phyloP scores from a whole-genome alignment of 2,113 vertebrate species.

The Neogobius melanostomus region DNA sequence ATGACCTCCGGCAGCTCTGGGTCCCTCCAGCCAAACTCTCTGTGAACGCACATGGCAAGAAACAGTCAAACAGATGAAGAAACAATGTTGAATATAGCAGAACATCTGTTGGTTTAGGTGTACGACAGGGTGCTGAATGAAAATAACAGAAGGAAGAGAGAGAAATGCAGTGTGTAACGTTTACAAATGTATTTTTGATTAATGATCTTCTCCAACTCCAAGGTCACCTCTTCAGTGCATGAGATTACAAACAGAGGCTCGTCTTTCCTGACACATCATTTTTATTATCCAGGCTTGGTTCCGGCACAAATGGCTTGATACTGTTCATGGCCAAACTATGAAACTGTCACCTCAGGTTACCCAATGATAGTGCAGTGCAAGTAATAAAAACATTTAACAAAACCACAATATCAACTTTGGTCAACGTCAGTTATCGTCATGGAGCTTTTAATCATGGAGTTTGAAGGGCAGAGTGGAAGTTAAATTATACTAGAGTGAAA shows the following conservation, averaged over 20 bases:
- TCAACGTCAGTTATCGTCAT: no score
- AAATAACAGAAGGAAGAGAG: background rate
- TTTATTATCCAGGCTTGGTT: background rate
- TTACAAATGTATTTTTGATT: background rate
- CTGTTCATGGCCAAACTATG: background rate
- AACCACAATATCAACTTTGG: no score
- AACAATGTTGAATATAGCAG: background rate
- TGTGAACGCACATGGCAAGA: conserved; percentile 42
- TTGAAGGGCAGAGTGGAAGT: no score
- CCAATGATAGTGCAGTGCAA: no score
- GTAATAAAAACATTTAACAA: no score
- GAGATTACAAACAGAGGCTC: background rate
- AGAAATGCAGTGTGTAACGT: background rate
- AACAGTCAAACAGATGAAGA: background rate
- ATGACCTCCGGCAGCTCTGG: conserved; percentile 98
- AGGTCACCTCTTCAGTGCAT: background rate
- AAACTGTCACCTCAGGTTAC: no score
- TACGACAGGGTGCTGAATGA: background rate
- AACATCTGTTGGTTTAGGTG: background rate
- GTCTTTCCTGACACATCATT: background rate
- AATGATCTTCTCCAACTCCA: background rate
- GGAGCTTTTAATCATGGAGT: no score
- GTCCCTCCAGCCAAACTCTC: conserved; percentile 99
- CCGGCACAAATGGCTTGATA: background rate
- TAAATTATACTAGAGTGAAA: no score